These are phyloP conservation scores for Montipora cactus DNA, from an alignment of 64 coral and sea anemone genomes.

Conservation along the genomic window DNA sequence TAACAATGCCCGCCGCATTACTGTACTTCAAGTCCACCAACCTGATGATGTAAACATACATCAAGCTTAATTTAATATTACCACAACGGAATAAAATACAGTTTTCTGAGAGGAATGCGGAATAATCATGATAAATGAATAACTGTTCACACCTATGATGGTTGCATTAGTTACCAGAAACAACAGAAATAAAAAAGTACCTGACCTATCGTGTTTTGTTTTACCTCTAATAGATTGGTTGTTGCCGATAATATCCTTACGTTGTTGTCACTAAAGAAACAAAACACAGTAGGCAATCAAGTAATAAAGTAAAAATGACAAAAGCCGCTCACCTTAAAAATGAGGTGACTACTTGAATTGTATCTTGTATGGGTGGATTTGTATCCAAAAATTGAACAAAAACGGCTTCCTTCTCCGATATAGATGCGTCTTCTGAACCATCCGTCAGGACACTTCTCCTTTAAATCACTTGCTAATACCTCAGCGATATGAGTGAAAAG, in stretches of 20 bases:
- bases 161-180: neutral
- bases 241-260: neutral
- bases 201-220: neutral
- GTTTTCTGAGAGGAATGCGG: neutral
- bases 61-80: neutral
- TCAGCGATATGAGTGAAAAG: constrained; percentile 75
- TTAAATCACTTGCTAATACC: constrained; percentile 53
- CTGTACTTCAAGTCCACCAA: constrained; percentile 63
- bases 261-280: neutral
- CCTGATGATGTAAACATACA: constrained; percentile 37
- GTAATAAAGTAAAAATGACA: neutral
- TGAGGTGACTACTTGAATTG: constrained; percentile 67
- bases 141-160: neutral
- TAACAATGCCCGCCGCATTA: constrained; percentile 65
- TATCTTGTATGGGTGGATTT: constrained; percentile 66
- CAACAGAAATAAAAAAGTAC: neutral
- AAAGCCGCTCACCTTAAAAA: constrained; percentile 37
- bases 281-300: too few relatives aligned
- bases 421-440: constrained; percentile 72
- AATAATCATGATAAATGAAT: neutral
- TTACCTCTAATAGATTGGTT: neutral
- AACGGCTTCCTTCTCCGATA: constrained; percentile 75
- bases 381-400: constrained; percentile 76
- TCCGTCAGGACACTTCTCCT: constrained; percentile 79
- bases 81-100: neutral